These are phyloP conservation scores for Dasypolia templi DNA, from an alignment of 2,888 invertebrate species.

Conservation along the genomic window DNA sequence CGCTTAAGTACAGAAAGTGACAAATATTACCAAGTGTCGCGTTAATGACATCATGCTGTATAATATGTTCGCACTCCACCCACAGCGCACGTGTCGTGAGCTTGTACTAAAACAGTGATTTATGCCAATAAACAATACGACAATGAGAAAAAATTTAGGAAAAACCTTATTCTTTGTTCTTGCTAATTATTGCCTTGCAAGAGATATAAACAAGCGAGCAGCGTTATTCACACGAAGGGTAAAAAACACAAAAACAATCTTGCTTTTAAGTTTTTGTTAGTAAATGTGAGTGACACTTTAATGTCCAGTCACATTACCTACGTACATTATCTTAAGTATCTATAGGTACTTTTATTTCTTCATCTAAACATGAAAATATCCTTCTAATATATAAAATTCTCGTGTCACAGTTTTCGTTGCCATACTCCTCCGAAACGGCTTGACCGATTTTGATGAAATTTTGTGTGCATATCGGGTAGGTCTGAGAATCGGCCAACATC, in stretches of 20 bases:
- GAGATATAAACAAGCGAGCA: slow-evolving; percentile 3
- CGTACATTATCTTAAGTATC: too few relatives aligned
- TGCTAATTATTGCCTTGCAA: slow-evolving; percentile 20
- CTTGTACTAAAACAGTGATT: slow-evolving; percentile 68
- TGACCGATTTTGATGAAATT: too few relatives aligned
- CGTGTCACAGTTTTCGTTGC: too few relatives aligned
- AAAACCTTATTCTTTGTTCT: slow-evolving; percentile 33
- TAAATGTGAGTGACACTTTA: slow-evolving; percentile 20
- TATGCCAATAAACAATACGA: slow-evolving; percentile 54
- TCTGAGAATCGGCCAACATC: too few relatives aligned
- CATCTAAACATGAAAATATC: too few relatives aligned
- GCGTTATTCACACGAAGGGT: slow-evolving; percentile 28
- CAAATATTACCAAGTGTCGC: slow-evolving; percentile 79
- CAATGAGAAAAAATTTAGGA: slow-evolving; percentile 37
- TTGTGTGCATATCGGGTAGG: too few relatives aligned
- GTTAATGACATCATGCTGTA: slow-evolving; percentile 87
- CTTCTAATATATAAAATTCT: too few relatives aligned
- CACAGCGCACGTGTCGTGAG: slow-evolving; percentile 83
- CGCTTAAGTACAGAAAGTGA: slow-evolving; percentile 74
- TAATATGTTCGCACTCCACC: slow-evolving; percentile 84
- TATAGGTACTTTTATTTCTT: too few relatives aligned
- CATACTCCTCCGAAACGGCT: too few relatives aligned
- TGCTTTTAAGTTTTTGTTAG: slow-evolving; percentile 37
- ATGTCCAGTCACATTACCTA: slow-evolving; percentile 6
- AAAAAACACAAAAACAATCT: slow-evolving; percentile 39